These are phyloP conservation scores for Paracanthobrama guichenoti DNA, from an alignment of 2,113 vertebrate species.

Conservation along the genomic window DNA sequence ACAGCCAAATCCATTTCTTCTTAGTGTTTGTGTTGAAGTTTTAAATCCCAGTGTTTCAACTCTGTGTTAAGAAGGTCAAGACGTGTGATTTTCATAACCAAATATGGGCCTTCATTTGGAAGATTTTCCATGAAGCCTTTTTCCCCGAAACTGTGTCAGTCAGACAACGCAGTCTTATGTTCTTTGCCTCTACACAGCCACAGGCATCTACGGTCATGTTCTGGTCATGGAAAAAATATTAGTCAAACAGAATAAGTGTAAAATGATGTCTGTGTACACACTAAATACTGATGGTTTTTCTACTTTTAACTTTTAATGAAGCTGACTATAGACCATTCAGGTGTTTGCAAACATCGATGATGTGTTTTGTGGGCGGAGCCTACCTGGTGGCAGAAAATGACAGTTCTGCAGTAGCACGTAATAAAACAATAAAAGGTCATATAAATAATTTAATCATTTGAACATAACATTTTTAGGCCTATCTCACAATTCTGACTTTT, in stretches of 20 bases:
- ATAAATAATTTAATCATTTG: too few relatives aligned
- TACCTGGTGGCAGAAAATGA: too few relatives aligned
- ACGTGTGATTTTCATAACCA: constrained; percentile 13
- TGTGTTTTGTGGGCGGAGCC: too few relatives aligned
- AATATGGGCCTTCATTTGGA: background rate
- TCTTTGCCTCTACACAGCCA: background rate
- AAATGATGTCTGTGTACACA: background rate
- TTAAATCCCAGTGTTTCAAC: background rate
- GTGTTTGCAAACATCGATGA: too few relatives aligned
- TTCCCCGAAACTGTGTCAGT: background rate
- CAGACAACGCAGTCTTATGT: constrained; percentile 4
- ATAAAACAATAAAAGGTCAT: too few relatives aligned
- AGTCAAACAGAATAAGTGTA: background rate
- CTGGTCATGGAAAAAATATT: background rate
- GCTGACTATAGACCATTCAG: background rate
- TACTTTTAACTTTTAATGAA: background rate
- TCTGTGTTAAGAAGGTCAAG: background rate
- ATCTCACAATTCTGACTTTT: too few relatives aligned
- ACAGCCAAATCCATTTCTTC: background rate
- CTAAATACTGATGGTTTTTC: background rate
- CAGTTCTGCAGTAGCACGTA: too few relatives aligned
- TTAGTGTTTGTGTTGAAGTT: background rate
- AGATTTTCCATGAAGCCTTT: background rate
- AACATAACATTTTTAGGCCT: too few relatives aligned
- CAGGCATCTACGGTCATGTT: background rate